These are phyloP conservation scores for Antennarius maculatus DNA, from an alignment of 2,797 vertebrate species.

Conservation along the genomic window DNA sequence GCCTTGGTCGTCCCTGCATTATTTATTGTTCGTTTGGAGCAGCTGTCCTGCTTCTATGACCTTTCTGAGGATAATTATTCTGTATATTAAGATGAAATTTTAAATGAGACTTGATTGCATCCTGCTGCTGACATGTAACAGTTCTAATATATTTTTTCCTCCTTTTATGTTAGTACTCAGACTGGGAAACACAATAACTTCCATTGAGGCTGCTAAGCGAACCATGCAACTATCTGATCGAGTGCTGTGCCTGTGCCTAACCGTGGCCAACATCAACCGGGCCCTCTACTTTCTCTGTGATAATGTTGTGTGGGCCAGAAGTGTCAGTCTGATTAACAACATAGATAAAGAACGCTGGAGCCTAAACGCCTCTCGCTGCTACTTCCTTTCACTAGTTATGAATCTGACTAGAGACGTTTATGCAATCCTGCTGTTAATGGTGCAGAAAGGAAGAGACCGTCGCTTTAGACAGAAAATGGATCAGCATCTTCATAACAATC, in stretches of 20 bases:
- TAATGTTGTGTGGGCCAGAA: conserved; percentile 86
- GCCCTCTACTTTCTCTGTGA: conserved; percentile 92
- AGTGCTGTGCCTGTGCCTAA: conserved; percentile 88
- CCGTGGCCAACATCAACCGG: conserved; percentile 86
- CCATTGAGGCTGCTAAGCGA: conserved; percentile 86
- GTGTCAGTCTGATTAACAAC: conserved; percentile 77
- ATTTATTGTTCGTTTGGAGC: background rate
- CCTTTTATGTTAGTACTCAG: conserved; percentile 88
- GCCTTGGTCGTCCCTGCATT: no score
- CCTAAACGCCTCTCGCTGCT: conserved; percentile 83
- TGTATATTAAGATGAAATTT: no score
- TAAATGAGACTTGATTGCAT: no score
- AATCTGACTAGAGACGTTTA: conserved; percentile 87
- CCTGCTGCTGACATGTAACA: conserved; percentile 27
- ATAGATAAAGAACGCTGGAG: conserved; percentile 87
- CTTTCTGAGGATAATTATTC: background rate
- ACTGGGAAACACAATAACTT: conserved; percentile 89
- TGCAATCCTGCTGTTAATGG: conserved; percentile 82
- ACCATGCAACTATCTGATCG: conserved; percentile 80
- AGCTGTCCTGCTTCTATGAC: conserved; percentile 1
- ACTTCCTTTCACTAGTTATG: conserved; percentile 87
- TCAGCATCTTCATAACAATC: conserved; percentile 49
- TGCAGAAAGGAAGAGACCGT: conserved; percentile 67
- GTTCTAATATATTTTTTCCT: conserved; percentile 45
- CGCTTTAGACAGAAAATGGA: conserved; percentile 61